Conservation (phyloP, 2,113 vertebrate species). For the Theristicus caerulescens region DNA sequence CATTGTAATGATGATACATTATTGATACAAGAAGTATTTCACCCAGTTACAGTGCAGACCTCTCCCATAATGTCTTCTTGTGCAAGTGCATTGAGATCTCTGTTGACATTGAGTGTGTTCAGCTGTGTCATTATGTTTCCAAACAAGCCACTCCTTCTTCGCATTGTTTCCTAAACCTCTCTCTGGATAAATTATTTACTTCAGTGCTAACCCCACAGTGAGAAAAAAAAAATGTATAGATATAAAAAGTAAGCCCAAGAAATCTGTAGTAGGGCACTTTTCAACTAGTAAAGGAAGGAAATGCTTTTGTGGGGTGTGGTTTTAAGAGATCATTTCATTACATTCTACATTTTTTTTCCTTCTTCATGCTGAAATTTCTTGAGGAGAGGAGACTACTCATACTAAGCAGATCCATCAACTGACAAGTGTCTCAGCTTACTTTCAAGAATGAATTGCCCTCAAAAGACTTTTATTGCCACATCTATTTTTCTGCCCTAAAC, state of each 20-base stretch:
- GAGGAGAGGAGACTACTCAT: neutral
- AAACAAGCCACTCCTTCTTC: constrained; percentile 57
- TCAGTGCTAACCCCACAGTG: neutral
- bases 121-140: constrained; percentile 58
- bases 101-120: constrained; percentile 41
- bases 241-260: neutral
- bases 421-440: neutral
- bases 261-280: neutral
- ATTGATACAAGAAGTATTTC: constrained; percentile 45
- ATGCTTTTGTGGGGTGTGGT: neutral
- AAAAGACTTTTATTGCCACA: neutral
- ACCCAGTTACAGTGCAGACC: neutral
- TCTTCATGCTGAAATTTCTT: neutral
- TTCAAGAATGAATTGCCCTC: neutral
- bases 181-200: neutral
- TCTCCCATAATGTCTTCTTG: constrained; percentile 47
- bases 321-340: neutral
- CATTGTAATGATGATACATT: neutral
- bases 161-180: constrained; percentile 41
- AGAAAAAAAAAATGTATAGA: neutral
- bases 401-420: neutral
- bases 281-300: neutral
- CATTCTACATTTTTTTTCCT: neutral
- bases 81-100: constrained; percentile 53
- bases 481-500: constrained; percentile 26